Percentiles rank a stretch among this genome's conserved stretches.
phyloP scores from a whole-genome alignment of 2,797 vertebrate genomes.

The Melanotaenia parkinsoni region DNA sequence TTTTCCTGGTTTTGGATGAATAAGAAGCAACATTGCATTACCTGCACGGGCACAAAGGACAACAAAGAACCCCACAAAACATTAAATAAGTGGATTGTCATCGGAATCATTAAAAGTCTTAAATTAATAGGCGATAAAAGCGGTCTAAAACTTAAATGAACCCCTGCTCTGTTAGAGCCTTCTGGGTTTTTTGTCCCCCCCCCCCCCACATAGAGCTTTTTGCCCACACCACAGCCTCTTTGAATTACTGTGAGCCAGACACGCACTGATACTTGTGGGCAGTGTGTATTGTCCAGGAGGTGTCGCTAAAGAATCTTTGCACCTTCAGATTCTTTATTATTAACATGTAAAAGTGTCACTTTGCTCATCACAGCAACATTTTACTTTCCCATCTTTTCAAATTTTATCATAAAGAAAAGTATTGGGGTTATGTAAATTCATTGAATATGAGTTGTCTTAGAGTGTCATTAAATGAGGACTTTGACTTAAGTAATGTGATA shows the following conservation, averaged over 20 bases:
- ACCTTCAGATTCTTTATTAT: not conserved
- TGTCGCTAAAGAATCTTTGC: slow-evolving; percentile 44
- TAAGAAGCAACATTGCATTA: not conserved
- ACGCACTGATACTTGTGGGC: not conserved
- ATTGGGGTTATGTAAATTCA: no score
- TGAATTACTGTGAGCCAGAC: not conserved
- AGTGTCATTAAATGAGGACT: no score
- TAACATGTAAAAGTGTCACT: slow-evolving; percentile 35
- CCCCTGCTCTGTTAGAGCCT: no score
- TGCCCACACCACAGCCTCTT: not conserved
- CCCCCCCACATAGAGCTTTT: not conserved
- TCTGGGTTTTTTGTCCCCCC: not conserved
- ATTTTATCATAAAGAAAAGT: slow-evolving; percentile 20
- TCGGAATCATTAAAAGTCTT: no score
- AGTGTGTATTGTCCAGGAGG: slow-evolving; percentile 24
- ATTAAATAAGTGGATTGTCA: not conserved
- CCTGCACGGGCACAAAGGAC: not conserved
- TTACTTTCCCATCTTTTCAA: slow-evolving; percentile 15
- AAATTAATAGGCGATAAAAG: no score
- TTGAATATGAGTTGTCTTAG: no score
- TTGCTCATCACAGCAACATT: slow-evolving; percentile 8
- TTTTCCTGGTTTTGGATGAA: not conserved
- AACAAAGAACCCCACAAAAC: not conserved
- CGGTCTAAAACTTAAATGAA: no score
- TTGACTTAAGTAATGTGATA: no score